Conservation (phyloP, 2,113 vertebrate species). For the Corvus moneduloides region DNA sequence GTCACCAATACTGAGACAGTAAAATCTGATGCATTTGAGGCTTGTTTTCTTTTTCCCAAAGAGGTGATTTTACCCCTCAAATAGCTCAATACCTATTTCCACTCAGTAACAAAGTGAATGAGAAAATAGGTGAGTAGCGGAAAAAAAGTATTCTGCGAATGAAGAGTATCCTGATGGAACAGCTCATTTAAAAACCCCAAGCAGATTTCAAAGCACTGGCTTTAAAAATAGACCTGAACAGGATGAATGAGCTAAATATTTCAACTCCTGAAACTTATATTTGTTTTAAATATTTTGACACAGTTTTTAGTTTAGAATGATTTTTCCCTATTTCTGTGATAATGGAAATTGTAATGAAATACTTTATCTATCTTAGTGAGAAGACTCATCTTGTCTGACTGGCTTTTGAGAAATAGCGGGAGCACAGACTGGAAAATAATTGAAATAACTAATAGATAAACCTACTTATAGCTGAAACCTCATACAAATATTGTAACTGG, state of each 20-base stretch:
- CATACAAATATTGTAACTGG: neutral
- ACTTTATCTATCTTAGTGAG: neutral
- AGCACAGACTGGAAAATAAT: neutral
- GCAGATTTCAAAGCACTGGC: neutral
- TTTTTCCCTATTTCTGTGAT: neutral
- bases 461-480: neutral
- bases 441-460: neutral
- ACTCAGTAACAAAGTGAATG: neutral
- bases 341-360: conserved; percentile 35
- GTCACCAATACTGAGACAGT: neutral
- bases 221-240: neutral
- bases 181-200: neutral
- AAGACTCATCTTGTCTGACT: conserved; percentile 2
- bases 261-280: neutral
- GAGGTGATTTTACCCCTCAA: neutral
- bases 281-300: conserved; percentile 50
- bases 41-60: neutral
- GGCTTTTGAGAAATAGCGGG: neutral
- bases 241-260: conserved; percentile 11
- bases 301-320: neutral
- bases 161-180: neutral
- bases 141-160: neutral
- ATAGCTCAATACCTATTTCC: neutral
- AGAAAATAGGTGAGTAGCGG: neutral
- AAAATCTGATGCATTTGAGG: neutral